Conservation (phyloP, 2,888 invertebrate genomes). For the Callimorpha dominula region DNA sequence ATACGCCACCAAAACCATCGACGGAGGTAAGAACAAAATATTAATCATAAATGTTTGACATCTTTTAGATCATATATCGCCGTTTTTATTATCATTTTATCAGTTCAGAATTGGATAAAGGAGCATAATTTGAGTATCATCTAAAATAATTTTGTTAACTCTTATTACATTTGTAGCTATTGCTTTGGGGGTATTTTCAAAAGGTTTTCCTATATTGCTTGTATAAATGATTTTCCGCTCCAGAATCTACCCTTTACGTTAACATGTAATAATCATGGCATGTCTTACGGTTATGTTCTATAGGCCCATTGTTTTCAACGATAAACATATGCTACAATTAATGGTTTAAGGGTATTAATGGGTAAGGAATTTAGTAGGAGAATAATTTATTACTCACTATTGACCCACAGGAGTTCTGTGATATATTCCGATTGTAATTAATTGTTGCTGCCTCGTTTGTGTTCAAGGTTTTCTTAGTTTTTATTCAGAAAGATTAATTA, state of each 20-base stretch:
- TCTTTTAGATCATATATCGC: no score
- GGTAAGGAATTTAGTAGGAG: conserved; percentile 14
- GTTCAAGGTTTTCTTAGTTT: not conserved
- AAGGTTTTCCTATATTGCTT: not conserved
- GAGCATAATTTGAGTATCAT: no score
- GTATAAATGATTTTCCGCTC: not conserved
- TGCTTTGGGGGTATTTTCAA: no score
- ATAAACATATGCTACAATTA: conserved; percentile 11
- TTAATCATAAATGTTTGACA: not conserved
- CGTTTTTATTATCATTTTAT: not conserved
- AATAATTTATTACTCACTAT: conserved; percentile 19
- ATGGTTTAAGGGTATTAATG: conserved; percentile 14
- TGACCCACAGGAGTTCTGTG: conserved; percentile 16
- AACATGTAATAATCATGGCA: not conserved
- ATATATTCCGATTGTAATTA: conserved; percentile 17
- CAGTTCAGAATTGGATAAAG: no score
- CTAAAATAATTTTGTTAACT: no score
- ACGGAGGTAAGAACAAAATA: conserved; percentile 82
- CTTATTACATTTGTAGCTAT: not conserved
- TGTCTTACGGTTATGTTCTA: not conserved
- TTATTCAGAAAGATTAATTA: not conserved
- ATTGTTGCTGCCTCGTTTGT: conserved; percentile 5
- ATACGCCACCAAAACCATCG: conserved; percentile 87
- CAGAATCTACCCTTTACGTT: no score
- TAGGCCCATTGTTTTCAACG: not conserved